These are phyloP conservation scores for Autographa pulchrina DNA, from an alignment of 2,888 invertebrate species.

Conservation along the genomic window DNA sequence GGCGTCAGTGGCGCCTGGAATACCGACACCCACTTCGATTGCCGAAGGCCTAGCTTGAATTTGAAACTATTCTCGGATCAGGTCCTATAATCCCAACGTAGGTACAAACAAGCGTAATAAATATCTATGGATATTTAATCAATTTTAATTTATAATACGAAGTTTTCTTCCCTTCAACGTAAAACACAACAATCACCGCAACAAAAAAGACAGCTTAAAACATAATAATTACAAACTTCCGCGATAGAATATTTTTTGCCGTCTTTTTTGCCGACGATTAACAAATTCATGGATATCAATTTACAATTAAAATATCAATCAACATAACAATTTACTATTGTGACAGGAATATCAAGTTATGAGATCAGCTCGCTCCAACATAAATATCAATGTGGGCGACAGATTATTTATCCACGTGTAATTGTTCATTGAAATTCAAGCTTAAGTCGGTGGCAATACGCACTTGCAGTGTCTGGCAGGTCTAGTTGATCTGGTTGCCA, in stretches of 20 bases:
- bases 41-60: slow-evolving; percentile 21
- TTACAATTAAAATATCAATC: slow-evolving; percentile 80
- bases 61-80: slow-evolving; percentile 2
- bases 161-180: slow-evolving; percentile 13
- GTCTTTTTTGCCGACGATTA: slow-evolving; percentile 47
- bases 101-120: not conserved
- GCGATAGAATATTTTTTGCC: slow-evolving; percentile 48
- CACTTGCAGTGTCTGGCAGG: slow-evolving; percentile 34
- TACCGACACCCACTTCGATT: slow-evolving; percentile 42
- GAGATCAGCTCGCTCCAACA: slow-evolving; percentile 72
- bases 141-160: not conserved
- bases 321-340: slow-evolving; percentile 72
- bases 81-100: slow-evolving; percentile 15
- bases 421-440: slow-evolving; percentile 56
- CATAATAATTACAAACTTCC: slow-evolving; percentile 55
- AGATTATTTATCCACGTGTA: slow-evolving; percentile 62
- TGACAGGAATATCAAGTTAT: slow-evolving; percentile 77
- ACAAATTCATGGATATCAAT: slow-evolving; percentile 68
- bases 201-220: slow-evolving; percentile 44
- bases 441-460: slow-evolving; percentile 46
- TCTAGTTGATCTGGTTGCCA: slow-evolving; percentile 50
- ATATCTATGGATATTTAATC: not conserved
- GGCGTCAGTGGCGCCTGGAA: slow-evolving; percentile 49
- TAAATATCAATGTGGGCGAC: slow-evolving; percentile 63
- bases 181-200: slow-evolving; percentile 34